Percentiles rank a stretch among this genome's conserved stretches.
These are phyloP conservation scores for Acheta domesticus DNA, from an alignment of 2,888 invertebrate genomes.

Conservation along the genomic window DNA sequence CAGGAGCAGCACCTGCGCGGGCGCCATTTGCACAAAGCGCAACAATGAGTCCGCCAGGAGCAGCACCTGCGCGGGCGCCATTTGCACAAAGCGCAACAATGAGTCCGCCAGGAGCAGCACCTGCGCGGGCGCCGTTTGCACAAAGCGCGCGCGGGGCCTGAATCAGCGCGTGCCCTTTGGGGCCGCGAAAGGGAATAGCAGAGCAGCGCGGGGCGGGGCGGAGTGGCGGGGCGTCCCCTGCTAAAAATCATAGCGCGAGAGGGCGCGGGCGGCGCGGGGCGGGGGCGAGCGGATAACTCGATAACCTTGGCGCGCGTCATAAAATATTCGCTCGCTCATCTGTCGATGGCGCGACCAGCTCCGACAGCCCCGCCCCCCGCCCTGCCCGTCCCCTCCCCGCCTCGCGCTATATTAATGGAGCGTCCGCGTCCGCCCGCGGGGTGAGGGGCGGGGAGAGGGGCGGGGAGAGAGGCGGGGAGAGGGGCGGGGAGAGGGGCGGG, in stretches of 20 bases:
- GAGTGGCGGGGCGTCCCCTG: neutral
- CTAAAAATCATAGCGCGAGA: neutral
- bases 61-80: neutral
- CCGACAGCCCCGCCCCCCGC: neutral
- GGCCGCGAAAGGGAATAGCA: neutral
- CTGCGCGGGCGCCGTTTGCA: neutral
- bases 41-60: too few relatives aligned
- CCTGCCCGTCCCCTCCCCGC: too few relatives aligned
- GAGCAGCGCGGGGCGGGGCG: neutral
- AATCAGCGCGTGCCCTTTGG: neutral
- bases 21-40: neutral
- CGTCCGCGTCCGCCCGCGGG: too few relatives aligned
- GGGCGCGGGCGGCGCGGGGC: neutral
- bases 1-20: neutral
- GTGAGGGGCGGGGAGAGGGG: too few relatives aligned
- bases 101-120: neutral
- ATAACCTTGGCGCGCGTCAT: neutral
- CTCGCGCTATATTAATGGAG: too few relatives aligned
- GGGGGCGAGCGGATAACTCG: neutral
- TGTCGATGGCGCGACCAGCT: neutral
- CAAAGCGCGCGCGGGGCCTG: neutral
- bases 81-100: neutral
- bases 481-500: too few relatives aligned
- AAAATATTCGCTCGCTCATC: slow-evolving; percentile 18
- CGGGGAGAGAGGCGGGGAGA: too few relatives aligned